Evolutionary conservation across 2,113 vertebrate genomes (phyloP), one percentile per base, ranked within the genome.

Genomic region (Erinaceus europaeus): DNA sequence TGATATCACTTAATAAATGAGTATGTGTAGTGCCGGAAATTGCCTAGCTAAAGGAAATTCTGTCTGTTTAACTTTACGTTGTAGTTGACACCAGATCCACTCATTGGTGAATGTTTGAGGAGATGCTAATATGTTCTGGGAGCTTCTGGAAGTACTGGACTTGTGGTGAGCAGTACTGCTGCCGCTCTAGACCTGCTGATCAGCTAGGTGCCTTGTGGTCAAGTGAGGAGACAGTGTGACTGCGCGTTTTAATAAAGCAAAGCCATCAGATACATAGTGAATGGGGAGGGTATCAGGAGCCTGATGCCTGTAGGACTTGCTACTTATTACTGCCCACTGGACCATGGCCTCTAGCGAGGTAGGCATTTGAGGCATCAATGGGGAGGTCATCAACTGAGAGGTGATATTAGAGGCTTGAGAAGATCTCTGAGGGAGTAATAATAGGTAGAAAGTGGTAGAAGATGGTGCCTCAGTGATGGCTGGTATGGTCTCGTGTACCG

Each of bases 161-260:
- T 75, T 62, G 20, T 1, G 57, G 21, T 68, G 29, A 82, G 36
- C 29, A 74, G 6, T 64, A 55, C 5, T 71, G 46, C 21, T 59
- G 72, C 9, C 27, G 18, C 65, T 40, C 23, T 65, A 78, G 72
- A 64, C 27, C 15, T 69, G 46, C 34, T 2, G 42, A 12, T 71
- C 62, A 80, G 0, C 62, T 90, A 55, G 72, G 20, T 32, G 4
- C 50, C 36, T 71, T 13, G 36, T 84, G 34, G 38, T 80, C 75
- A 91, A 67, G 79, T 78, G 52, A 79, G 42, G 69, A 77, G 72
- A 68, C 57, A 53, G 84, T 67, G 34, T 11, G 59, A 44, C 82
- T 93, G 81, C 53, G n/a, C 55, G 36, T 13, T 21, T 68, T 75
- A 59, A 81, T 25, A 80, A 88, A 93, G 27, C 34, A 72, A 76